Evolutionary conservation across 2,113 vertebrate species (phyloP).

Genomic region (Cricetomys ansorgei): DNA sequence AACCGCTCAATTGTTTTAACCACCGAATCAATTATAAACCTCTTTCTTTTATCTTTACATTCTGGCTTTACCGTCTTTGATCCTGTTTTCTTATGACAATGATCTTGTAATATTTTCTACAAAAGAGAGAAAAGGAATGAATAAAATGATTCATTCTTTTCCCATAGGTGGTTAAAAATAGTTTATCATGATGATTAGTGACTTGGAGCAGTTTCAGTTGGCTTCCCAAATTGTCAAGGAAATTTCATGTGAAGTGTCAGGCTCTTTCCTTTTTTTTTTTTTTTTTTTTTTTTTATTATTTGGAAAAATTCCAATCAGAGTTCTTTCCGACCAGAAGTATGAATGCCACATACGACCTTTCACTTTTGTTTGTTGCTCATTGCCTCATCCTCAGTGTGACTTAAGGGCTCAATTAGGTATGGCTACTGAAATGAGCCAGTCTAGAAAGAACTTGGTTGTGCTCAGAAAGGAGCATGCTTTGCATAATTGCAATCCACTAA

Average conservation of each 20-base stretch:
- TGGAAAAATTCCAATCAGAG: neutral
- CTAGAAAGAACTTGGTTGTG: constrained; percentile 11
- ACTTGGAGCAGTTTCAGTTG: neutral
- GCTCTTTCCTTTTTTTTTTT: neutral
- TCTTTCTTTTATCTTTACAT: neutral
- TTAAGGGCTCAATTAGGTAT: neutral
- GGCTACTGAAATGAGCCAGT: neutral
- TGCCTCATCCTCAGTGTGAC: neutral
- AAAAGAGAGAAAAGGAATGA: constrained; percentile 54
- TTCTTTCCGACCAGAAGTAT: neutral
- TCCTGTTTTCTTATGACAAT: constrained; percentile 49
- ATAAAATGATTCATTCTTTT: neutral
- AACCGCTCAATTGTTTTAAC: neutral
- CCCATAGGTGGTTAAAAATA: constrained; percentile 32
- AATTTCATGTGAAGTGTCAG: constrained; percentile 51
- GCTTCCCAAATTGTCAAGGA: neutral
- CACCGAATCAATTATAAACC: neutral
- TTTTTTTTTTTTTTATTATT: neutral
- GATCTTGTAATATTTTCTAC: constrained; percentile 22
- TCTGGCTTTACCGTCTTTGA: constrained; percentile 12
- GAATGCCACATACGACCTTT: constrained; percentile 13
- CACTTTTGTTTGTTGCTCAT: neutral
- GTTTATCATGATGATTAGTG: constrained; percentile 25
- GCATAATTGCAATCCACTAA: neutral
- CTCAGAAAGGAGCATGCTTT: neutral